These are phyloP conservation scores for Chaunax sp. DNA, from an alignment of 2,797 vertebrate species.

Conservation along the genomic window DNA sequence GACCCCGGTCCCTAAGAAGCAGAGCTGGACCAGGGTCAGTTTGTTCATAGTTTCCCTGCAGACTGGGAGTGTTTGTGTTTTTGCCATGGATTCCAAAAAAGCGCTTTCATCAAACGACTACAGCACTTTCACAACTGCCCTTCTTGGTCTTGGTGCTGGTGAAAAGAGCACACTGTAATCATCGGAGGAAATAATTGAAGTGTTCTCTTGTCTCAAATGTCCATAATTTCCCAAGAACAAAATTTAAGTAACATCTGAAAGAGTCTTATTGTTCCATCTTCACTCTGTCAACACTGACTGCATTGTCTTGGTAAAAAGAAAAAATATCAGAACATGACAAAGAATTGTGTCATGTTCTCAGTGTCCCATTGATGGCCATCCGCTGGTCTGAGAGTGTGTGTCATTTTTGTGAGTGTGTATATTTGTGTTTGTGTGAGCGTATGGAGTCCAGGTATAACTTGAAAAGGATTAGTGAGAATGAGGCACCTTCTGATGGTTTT, in stretches of 20 bases:
- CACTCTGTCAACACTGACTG: conserved; percentile 33
- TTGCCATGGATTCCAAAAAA: conserved; percentile 5
- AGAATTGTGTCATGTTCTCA: conserved; percentile 45
- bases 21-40: conserved; percentile 15
- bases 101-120: conserved; percentile 17
- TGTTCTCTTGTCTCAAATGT: conserved; percentile 17
- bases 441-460: conserved; percentile 66
- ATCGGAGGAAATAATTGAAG: conserved; percentile 17
- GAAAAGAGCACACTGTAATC: conserved; percentile 7
- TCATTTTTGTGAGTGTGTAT: conserved; percentile 40
- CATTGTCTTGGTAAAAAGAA: conserved; percentile 44
- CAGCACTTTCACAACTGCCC: conserved; percentile 18
- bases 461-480: conserved; percentile 46
- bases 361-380: conserved; percentile 74
- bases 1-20: conserved; percentile 19
- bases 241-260: conserved; percentile 13
- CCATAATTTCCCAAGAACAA: conserved; percentile 27
- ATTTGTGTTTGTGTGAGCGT: conserved; percentile 59
- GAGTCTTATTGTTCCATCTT: conserved; percentile 2
- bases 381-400: conserved; percentile 79
- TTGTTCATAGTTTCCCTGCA: conserved; percentile 23
- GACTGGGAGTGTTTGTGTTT: conserved; percentile 3
- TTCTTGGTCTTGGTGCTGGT: conserved; percentile 20
- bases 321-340: conserved; percentile 41
- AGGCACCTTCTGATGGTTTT: conserved; percentile 61